These are phyloP conservation scores for Puffinus mauretanicus DNA, from an alignment of 2,113 vertebrate genomes.

Conservation along the genomic window DNA sequence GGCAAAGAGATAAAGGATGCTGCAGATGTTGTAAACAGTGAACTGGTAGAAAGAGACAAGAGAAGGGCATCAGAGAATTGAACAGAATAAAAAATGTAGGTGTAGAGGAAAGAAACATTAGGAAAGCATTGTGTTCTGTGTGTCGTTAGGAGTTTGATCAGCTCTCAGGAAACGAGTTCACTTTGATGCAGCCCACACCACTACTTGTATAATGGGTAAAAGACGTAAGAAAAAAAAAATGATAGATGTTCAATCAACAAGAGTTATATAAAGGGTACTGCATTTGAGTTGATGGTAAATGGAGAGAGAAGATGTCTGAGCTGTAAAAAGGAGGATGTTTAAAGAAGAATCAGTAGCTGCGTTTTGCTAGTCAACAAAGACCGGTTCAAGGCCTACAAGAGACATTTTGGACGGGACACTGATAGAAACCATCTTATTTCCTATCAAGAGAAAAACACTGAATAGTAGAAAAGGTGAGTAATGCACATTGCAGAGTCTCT, in stretches of 20 bases:
- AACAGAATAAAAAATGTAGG: neutral
- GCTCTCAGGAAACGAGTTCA: neutral
- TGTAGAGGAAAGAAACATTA: neutral
- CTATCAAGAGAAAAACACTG: neutral
- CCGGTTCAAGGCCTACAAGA: neutral
- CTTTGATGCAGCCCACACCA: neutral
- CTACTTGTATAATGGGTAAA: neutral
- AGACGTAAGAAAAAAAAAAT: neutral
- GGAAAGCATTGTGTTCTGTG: neutral
- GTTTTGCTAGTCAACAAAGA: neutral
- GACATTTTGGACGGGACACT: neutral
- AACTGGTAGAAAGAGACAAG: neutral
- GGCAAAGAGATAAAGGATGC: neutral
- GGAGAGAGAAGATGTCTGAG: neutral
- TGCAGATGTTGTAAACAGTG: neutral
- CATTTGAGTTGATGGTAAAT: neutral
- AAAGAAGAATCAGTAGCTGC: neutral
- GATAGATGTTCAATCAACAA: neutral
- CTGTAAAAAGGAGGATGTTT: neutral
- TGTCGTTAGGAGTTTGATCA: constrained; percentile 1
- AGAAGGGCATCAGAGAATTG: neutral
- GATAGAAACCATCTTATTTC: neutral
- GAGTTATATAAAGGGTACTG: neutral
- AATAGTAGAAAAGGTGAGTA: neutral
- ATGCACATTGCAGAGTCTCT: neutral